Conservation (phyloP, 1,140 invertebrate species). For the Lasioglossum baleicum region DNA sequence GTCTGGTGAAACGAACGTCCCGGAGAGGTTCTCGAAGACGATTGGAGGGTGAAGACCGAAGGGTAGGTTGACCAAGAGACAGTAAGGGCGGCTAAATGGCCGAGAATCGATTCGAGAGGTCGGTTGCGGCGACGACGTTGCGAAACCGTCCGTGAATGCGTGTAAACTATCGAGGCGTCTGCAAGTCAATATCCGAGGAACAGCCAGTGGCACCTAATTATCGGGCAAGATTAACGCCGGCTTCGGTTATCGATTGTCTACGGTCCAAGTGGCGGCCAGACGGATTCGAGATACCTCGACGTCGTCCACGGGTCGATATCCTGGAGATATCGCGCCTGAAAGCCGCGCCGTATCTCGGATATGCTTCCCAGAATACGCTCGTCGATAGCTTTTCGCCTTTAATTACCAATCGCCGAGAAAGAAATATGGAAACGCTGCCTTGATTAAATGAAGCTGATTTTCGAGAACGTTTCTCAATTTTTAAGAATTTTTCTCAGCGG, state of each 20-base stretch:
- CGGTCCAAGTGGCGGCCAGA: background rate
- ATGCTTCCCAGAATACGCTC: background rate
- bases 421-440: background rate
- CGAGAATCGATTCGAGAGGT: too few species aligned
- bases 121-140: too few species aligned
- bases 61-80: too few species aligned
- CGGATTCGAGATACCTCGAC: slow-evolving; percentile 30
- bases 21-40: too few species aligned
- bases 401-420: background rate
- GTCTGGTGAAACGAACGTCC: too few species aligned
- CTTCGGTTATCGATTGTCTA: slow-evolving; percentile 29
- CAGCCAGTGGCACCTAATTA: slow-evolving; percentile 31
- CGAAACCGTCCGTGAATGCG: too few species aligned
- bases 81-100: too few species aligned
- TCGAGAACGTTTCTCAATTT: too few species aligned
- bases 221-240: slow-evolving; percentile 33
- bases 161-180: slow-evolving; percentile 17
- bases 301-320: slow-evolving; percentile 19
- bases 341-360: background rate
- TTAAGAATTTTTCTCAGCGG: too few species aligned
- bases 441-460: too few species aligned
- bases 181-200: slow-evolving; percentile 34
- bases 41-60: too few species aligned
- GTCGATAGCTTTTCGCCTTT: background rate
- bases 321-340: background rate